Conservation (phyloP, 1,140 invertebrate species). For the Eufriesea mexicana region DNA sequence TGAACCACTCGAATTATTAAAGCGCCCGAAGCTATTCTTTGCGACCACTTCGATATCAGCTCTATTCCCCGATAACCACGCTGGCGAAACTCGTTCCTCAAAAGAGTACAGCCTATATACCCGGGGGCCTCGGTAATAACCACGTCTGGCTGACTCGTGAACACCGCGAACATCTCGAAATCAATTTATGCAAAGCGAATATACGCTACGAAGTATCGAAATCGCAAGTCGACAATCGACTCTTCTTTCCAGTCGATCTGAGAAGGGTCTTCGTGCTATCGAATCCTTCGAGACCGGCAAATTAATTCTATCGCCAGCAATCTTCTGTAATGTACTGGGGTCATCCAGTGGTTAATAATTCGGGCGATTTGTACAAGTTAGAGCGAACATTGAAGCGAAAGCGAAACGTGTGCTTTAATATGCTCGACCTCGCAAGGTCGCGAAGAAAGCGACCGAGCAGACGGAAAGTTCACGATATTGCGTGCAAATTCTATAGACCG, state of each 20-base stretch:
- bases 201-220: too few species aligned
- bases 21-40: not conserved
- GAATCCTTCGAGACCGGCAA: too few species aligned
- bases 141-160: too few species aligned
- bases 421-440: slow-evolving; percentile 54
- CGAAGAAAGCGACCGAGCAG: slow-evolving; percentile 25
- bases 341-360: slow-evolving; percentile 30
- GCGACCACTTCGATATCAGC: not conserved
- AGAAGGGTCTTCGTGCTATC: not conserved
- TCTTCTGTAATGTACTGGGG: too few species aligned
- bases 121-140: not conserved
- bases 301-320: too few species aligned
- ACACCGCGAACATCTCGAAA: too few species aligned
- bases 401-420: not conserved
- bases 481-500: slow-evolving; percentile 55
- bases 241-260: too few species aligned
- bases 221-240: too few species aligned
- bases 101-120: not conserved
- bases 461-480: slow-evolving; percentile 55
- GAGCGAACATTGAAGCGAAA: slow-evolving; percentile 14
- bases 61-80: not conserved
- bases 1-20: not conserved
- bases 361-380: not conserved
- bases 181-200: too few species aligned
- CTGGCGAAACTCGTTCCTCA: not conserved